Percentiles rank a stretch among this genome's conserved stretches.
phyloP scores from a whole-genome alignment of 2,113 vertebrate genomes.

The Chlamydotis undulata region DNA sequence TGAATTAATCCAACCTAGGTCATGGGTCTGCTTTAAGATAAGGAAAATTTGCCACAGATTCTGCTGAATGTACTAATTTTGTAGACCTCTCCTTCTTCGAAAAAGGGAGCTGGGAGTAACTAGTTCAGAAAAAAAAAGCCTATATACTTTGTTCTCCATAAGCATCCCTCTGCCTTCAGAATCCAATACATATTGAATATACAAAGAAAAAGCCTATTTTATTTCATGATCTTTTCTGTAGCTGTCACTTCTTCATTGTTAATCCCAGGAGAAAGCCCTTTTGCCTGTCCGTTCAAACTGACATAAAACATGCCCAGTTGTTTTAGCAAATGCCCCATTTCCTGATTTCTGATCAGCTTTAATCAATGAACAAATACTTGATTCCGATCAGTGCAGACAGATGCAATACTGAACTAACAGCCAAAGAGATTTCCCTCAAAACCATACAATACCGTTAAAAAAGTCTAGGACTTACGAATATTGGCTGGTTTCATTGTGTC shows the following conservation, averaged over 20 bases:
- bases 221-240: background rate
- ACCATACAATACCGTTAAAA: background rate
- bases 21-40: background rate
- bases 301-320: background rate
- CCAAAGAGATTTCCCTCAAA: background rate
- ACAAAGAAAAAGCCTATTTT: background rate
- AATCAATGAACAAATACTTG: background rate
- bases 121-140: background rate
- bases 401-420: background rate
- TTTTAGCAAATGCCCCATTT: background rate
- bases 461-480: constrained; percentile 84
- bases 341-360: background rate
- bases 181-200: background rate
- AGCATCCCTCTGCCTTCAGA: background rate
- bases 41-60: background rate
- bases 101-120: background rate
- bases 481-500: constrained; percentile 89
- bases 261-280: background rate
- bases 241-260: background rate
- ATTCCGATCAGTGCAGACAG: background rate
- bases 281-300: background rate
- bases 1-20: background rate
- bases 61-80: background rate
- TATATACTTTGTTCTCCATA: background rate
- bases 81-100: background rate